Conservation (phyloP, 1,140 invertebrate genomes). For the Musca domestica region DNA sequence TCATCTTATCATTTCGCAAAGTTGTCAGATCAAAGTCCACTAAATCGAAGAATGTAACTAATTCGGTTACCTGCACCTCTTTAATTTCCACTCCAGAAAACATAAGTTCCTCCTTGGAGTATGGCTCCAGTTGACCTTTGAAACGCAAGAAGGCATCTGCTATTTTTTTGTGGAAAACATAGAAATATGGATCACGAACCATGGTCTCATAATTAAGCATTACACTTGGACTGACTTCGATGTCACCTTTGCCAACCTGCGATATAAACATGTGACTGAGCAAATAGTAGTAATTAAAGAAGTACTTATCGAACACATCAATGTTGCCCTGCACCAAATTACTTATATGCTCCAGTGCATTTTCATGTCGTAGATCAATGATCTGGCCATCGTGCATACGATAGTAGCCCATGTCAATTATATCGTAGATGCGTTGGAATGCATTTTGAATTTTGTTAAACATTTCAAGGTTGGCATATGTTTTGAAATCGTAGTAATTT, state of each 20-base stretch:
- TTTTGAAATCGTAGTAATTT: slow-evolving; percentile 59
- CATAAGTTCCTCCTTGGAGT: slow-evolving; percentile 60
- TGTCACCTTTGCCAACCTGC: slow-evolving; percentile 28
- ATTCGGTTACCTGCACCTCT: slow-evolving; percentile 58
- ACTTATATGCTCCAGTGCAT: slow-evolving; percentile 62
- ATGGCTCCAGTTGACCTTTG: slow-evolving; percentile 62
- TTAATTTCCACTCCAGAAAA: slow-evolving; percentile 61
- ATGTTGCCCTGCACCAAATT: slow-evolving; percentile 66
- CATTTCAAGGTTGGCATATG: slow-evolving; percentile 61
- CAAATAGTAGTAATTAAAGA: slow-evolving; percentile 59
- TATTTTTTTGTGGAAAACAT: slow-evolving; percentile 59
- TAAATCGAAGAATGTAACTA: slow-evolving; percentile 50
- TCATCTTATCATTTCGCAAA: slow-evolving; percentile 49
- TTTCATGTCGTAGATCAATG: slow-evolving; percentile 54
- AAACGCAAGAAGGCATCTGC: slow-evolving; percentile 56
- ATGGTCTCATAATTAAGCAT: slow-evolving; percentile 58
- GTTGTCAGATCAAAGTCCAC: slow-evolving; percentile 51
- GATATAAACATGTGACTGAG: slow-evolving; percentile 53
- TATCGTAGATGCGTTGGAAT: slow-evolving; percentile 62
- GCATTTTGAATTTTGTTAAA: slow-evolving; percentile 58
- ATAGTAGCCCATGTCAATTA: slow-evolving; percentile 64
- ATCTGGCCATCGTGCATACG: slow-evolving; percentile 56
- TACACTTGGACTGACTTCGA: slow-evolving; percentile 52
- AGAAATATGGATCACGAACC: slow-evolving; percentile 62
- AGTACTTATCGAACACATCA: slow-evolving; percentile 63